These are phyloP conservation scores for Pangasianodon gigas DNA, from an alignment of 2,113 vertebrate species.

Conservation along the genomic window DNA sequence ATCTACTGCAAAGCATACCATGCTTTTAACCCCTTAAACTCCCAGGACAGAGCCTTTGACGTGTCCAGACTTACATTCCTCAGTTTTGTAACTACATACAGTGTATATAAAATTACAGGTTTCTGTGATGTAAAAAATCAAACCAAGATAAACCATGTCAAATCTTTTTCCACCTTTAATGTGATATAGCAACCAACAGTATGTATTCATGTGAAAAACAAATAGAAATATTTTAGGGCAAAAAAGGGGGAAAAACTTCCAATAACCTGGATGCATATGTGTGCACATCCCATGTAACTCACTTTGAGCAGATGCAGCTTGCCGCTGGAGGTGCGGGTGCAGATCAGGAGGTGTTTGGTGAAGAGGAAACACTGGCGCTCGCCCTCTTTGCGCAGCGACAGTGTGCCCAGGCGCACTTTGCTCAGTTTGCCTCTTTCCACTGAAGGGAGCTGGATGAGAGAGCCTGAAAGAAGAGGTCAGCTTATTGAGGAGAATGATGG, in stretches of 20 bases:
- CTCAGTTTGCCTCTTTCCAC: constrained; percentile 95
- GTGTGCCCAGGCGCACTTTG: constrained; percentile 93
- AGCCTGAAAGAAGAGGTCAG: constrained; percentile 76
- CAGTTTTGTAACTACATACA: background rate
- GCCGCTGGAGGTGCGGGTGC: constrained; percentile 96
- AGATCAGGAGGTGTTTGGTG: constrained; percentile 97
- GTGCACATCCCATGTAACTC: constrained; percentile 36
- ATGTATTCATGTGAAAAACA: background rate
- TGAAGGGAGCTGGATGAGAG: constrained; percentile 96
- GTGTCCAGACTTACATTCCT: background rate
- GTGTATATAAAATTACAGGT: background rate
- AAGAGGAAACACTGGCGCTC: constrained; percentile 98
- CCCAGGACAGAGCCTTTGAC: background rate
- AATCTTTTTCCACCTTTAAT: background rate
- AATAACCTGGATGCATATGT: background rate
- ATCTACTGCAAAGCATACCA: background rate
- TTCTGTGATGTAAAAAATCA: background rate
- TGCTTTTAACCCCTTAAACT: background rate
- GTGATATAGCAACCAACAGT: background rate
- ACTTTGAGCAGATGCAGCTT: constrained; percentile 98
- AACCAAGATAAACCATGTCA: background rate
- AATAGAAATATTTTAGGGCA: background rate
- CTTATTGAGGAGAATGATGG: background rate
- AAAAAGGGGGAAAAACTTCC: background rate
- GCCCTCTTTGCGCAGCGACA: constrained; percentile 97